Conservation (phyloP, 2,888 invertebrate species). For the Pocota personata region DNA sequence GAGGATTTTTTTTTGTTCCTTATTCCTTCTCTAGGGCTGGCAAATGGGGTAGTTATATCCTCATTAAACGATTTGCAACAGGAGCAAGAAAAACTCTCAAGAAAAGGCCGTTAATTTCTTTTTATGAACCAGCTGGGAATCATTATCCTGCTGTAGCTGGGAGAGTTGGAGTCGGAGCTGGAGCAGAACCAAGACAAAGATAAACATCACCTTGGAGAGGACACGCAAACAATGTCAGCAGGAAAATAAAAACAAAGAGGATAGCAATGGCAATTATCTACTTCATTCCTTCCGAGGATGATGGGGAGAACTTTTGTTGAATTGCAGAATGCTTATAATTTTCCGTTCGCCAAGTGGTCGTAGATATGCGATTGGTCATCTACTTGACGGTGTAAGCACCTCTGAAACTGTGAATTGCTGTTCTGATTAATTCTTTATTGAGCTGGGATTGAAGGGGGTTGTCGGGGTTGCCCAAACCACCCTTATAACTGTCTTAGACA, state of each 20-base stretch:
- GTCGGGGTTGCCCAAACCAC: conserved; percentile 1
- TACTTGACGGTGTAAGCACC: conserved; percentile 82
- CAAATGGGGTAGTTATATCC: conserved; percentile 79
- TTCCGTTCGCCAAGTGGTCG: conserved; percentile 50
- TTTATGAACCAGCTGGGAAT: conserved; percentile 83
- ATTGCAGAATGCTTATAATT: conserved; percentile 54
- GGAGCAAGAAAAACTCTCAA: conserved; percentile 72
- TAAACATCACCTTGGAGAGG: conserved; percentile 77
- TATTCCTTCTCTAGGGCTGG: conserved; percentile 40
- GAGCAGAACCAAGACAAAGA: conserved; percentile 75
- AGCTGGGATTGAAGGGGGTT: conserved; percentile 53
- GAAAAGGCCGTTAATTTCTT: conserved; percentile 82
- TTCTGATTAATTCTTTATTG: conserved; percentile 73
- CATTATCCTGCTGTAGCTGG: conserved; percentile 77
- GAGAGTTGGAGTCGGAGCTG: conserved; percentile 71
- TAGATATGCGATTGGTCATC: conserved; percentile 70
- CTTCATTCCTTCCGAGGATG: conserved; percentile 43
- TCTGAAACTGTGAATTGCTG: conserved; percentile 79
- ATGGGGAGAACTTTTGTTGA: conserved; percentile 39
- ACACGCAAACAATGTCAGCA: conserved; percentile 71
- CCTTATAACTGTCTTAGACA: conserved; percentile 28
- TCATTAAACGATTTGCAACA: conserved; percentile 82
- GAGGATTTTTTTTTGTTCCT: conserved; percentile 48
- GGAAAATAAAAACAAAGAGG: conserved; percentile 69
- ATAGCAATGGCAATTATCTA: conserved; percentile 68